Percentiles rank a stretch among this genome's conserved stretches.
Conservation (phyloP, 2,113 vertebrate species). For the Ophiodon elongatus region DNA sequence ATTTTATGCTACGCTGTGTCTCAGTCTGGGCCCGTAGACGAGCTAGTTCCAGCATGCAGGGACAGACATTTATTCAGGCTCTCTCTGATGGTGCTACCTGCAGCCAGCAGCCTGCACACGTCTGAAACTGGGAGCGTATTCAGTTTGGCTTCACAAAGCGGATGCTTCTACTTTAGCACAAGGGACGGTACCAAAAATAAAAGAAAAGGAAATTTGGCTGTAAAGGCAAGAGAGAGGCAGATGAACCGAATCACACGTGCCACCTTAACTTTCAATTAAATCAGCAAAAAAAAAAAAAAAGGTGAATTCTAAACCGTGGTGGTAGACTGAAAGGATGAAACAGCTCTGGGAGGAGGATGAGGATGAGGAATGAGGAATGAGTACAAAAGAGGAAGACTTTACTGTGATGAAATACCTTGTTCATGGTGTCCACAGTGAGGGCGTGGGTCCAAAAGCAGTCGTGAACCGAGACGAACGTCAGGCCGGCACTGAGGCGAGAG, state of each 20-base stretch:
- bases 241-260: neutral
- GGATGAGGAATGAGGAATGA: neutral
- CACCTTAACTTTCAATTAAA: constrained; percentile 13
- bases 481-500: constrained; percentile 84
- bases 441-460: constrained; percentile 99
- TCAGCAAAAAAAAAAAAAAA: neutral
- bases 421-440: constrained; percentile 91
- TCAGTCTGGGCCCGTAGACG: constrained; percentile 46
- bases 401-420: constrained; percentile 85
- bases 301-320: neutral
- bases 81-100: constrained; percentile 47
- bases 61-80: constrained; percentile 51
- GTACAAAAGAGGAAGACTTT: neutral
- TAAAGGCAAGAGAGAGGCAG: neutral
- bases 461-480: constrained; percentile 96
- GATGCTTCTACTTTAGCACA: neutral
- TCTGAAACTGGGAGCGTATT: constrained; percentile 4
- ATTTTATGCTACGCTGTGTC: constrained; percentile 59
- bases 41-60: constrained; percentile 27
- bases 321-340: neutral
- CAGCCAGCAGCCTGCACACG: constrained; percentile 36
- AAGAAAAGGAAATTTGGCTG: neutral
- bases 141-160: constrained; percentile 24
- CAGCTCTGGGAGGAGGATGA: constrained; percentile 2
- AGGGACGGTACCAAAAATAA: constrained; percentile 1